Evolutionary conservation across 2,888 invertebrate genomes (phyloP).

Genomic region (Cheilosia variabilis): DNA sequence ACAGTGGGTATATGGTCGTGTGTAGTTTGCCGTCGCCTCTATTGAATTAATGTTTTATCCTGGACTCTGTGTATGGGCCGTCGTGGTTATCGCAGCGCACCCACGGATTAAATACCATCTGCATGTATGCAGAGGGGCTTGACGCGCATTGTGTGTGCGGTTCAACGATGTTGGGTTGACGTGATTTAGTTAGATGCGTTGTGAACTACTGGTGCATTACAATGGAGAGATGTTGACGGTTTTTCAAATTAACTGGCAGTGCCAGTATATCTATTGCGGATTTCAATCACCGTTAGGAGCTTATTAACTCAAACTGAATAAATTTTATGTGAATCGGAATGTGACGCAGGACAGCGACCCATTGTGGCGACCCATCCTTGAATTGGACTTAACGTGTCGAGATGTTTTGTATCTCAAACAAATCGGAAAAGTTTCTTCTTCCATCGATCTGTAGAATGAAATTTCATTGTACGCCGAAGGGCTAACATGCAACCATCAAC

Average conservation of each 20-base stretch:
- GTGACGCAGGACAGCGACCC: background rate
- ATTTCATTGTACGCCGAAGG: background rate
- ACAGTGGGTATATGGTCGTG: background rate
- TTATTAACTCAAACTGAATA: slow-evolving; percentile 31
- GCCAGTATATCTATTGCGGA: slow-evolving; percentile 14
- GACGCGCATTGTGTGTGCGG: slow-evolving; percentile 39
- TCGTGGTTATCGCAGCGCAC: slow-evolving; percentile 39
- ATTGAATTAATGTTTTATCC: slow-evolving; percentile 66
- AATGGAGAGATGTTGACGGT: slow-evolving; percentile 63
- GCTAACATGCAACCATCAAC: too few relatives aligned
- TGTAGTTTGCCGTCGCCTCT: slow-evolving; percentile 14
- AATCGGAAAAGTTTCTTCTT: too few relatives aligned
- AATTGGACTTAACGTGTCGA: background rate
- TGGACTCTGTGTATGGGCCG: slow-evolving; percentile 45
- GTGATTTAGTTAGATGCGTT: slow-evolving; percentile 65
- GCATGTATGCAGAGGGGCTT: slow-evolving; percentile 48
- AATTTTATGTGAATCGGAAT: background rate
- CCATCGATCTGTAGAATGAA: too few relatives aligned
- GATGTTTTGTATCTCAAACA: too few relatives aligned
- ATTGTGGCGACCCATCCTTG: background rate
- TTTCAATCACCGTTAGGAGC: slow-evolving; percentile 48
- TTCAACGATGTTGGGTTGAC: slow-evolving; percentile 47
- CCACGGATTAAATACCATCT: slow-evolving; percentile 61
- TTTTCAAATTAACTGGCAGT: slow-evolving; percentile 64
- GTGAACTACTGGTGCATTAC: slow-evolving; percentile 48